Base-by-base conservation (phyloP, 2,797 vertebrate genomes). In the Gallinago nigripennis region DNA sequence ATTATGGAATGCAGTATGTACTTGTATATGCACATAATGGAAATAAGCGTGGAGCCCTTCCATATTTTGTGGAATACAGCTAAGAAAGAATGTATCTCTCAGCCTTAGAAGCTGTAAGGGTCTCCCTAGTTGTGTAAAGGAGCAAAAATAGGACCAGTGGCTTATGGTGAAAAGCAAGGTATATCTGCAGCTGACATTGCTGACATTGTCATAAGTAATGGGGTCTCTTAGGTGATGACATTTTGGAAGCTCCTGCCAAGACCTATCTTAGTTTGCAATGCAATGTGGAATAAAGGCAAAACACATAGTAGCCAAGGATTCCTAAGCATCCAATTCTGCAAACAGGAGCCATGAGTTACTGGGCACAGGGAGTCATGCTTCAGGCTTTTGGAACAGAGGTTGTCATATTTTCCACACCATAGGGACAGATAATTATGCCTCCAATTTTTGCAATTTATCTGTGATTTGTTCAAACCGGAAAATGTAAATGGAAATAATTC, bases 341-440 rank as follows among this genome's bases (percentile, higher is more conserved):
- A 33, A 31, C 13, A 68, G 48, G 8, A 82, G 4, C 19, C n/a
- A 78, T 0, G 0, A 48, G 33, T 77, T 11, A 8, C 11, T 35
- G 39, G n/a, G 13, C 14, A 24, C 6, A 58, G 45, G 25, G 46
- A 72, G 25, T 30, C 12, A 31, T 50, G 11, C 51, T 63, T 88
- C 15, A 33, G 18, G 16, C 66, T 58, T 94, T 69, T 51, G 18
- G 51, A 92, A 86, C 3, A 1, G 31, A 43, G 10, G 3, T 27
- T 72, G 53, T 13, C 0, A 0, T 56, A 6, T 65, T 89, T 91
- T 65, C 25, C 46, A 35, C 8, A 3, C 20, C 33, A 39, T 28
- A 9, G 41, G 5, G 33, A 48, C 27, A 46, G 17, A 48, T 37
- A 65, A 15, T 61, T 57, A 6, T 2, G 0, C 77, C 86, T 91